These are phyloP conservation scores for Pangasius mekongensis DNA, from an alignment of 2,797 vertebrate genomes.

Conservation along the genomic window DNA sequence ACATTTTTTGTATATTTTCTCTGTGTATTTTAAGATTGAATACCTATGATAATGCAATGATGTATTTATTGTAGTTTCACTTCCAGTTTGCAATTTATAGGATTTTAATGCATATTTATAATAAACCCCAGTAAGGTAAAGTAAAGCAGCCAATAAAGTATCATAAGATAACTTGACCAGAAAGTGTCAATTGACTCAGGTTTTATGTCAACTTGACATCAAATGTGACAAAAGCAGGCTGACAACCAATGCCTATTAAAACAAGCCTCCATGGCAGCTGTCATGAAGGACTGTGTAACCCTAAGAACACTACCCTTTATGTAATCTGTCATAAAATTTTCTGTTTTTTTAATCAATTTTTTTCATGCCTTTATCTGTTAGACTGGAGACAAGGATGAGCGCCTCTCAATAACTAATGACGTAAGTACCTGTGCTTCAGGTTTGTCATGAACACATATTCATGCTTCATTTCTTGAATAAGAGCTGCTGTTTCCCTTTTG, in stretches of 20 bases:
- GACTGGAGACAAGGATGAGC: constrained; percentile 19
- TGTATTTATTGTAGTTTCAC: too few species aligned
- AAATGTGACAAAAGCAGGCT: not conserved
- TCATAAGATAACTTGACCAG: not conserved
- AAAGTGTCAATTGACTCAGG: not conserved
- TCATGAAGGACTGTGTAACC: not conserved
- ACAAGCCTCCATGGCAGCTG: too few species aligned
- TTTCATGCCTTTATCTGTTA: constrained; percentile 20
- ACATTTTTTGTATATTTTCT: not conserved
- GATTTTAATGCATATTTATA: not conserved
- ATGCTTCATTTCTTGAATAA: not conserved
- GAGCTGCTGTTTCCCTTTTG: not conserved
- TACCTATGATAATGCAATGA: too few species aligned
- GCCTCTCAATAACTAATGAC: constrained; percentile 13
- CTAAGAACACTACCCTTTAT: not conserved
- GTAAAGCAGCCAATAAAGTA: not conserved
- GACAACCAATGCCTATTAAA: not conserved
- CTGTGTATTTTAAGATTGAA: too few species aligned
- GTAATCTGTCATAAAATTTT: not conserved
- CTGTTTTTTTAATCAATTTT: not conserved
- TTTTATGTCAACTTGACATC: not conserved
- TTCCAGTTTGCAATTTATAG: not conserved
- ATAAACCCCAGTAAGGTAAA: not conserved
- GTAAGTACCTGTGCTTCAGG: constrained; percentile 20
- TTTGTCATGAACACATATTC: not conserved